Base-by-base conservation (phyloP, 2,888 invertebrate genomes). In the Drosophila silvestris region DNA sequence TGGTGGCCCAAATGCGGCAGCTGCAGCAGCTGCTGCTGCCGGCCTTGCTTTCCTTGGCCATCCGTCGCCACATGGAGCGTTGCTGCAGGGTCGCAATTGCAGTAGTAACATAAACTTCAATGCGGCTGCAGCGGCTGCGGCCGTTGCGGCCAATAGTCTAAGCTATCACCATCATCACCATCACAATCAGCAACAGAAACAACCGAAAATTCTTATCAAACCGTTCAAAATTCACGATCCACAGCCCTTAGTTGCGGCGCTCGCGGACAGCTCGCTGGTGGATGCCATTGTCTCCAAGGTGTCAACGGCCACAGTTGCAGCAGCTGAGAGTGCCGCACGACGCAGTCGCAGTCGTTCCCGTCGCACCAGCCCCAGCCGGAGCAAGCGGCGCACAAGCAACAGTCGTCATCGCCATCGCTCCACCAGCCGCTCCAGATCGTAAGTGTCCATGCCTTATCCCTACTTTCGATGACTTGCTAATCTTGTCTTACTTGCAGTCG, bases 401-500 rank as follows among this genome's bases (percentile, higher is more conserved):
- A 94, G 94, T 44, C 79, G 79, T 16, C 85, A 80, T 69, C 84
- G 78, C 65, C 91, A 89, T 73, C 89, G 87, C 65, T 89, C 91
- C 32, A 87, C 77, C 74, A 94, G 94, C 82, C 94, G 94, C 26
- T 95, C 95, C 37, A 89, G 94, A 81, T 91, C 91, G 91, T 91
- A 85, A 87, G 91, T 69, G 91, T 69, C 2, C 9, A 22, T 32
- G 9, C 30, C 39, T 16, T 58, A 32, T 22, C 12, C 35, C 19
- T 7, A n/a, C 4, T 39, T 62, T 35, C 10, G 14, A 19, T 47
- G 16, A 22, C 1, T 12, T 32, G 1, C 37, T 51, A 61, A 51
- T 56, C 28, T n/a, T 39, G 1, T 22, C 1, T 2, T 47, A 9
- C 10, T 54, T 79, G 4, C 70, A 91, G 91, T 22, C 91, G 91